Evolutionary conservation across 1,140 invertebrate species (phyloP).

Genomic region (Eumeta japonica): DNA sequence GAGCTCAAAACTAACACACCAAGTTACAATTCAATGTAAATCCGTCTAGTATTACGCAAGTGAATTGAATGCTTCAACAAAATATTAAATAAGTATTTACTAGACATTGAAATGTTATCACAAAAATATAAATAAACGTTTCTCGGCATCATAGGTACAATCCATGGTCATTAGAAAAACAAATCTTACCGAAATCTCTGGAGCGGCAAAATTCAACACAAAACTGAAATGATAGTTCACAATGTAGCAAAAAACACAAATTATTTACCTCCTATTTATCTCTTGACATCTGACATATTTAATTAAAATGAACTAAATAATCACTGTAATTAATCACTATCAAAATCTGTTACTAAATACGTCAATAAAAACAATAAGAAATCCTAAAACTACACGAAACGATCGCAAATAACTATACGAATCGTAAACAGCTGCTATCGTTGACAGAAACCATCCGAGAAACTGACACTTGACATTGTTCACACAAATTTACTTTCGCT

Average conservation of each 20-base stretch:
- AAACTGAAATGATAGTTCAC: no score
- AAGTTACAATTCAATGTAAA: no score
- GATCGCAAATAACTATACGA: slow-evolving; percentile 53
- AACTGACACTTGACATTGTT: slow-evolving; percentile 46
- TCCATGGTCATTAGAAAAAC: no score
- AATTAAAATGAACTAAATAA: slow-evolving; percentile 25
- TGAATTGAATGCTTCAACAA: no score
- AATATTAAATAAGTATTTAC: no score
- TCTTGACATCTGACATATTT: slow-evolving; percentile 55
- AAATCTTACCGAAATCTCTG: no score
- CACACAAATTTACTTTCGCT: slow-evolving; percentile 42
- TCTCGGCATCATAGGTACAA: no score
- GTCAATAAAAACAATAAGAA: slow-evolving; percentile 47
- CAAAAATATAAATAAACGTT: no score
- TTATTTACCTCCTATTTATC: slow-evolving; percentile 50
- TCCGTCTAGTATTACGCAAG: no score
- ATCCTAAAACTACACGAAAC: slow-evolving; percentile 45
- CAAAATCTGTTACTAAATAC: slow-evolving; percentile 28
- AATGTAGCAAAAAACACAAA: slow-evolving; percentile 48
- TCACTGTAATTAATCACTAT: slow-evolving; percentile 34
- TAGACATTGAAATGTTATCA: no score
- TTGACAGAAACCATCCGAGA: slow-evolving; percentile 47
- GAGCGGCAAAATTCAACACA: no score
- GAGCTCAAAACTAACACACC: no score
- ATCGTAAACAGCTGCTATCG: slow-evolving; percentile 54